These are phyloP conservation scores for Hedya salicella DNA, from an alignment of 2,888 invertebrate species.

Conservation along the genomic window DNA sequence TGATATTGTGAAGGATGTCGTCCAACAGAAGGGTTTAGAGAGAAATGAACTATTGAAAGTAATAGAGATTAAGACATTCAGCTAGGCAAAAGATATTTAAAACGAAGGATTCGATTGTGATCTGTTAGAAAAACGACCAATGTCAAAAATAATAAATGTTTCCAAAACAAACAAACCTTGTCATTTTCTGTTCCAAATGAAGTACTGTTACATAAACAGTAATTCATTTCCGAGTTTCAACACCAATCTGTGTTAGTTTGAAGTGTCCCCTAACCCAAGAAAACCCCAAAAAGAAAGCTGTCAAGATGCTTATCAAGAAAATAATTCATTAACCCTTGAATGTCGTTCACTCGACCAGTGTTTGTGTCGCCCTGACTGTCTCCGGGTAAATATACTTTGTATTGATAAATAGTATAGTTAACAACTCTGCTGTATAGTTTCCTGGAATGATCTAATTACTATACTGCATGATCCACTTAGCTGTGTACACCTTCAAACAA, in stretches of 20 bases:
- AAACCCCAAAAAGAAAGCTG: constrained; percentile 73
- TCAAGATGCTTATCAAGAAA: constrained; percentile 83
- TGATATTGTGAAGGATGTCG: constrained; percentile 59
- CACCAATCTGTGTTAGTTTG: constrained; percentile 29
- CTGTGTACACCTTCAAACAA: constrained; percentile 67
- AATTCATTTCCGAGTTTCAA: constrained; percentile 28
- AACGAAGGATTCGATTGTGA: constrained; percentile 70
- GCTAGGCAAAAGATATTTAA: constrained; percentile 57
- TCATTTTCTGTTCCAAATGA: constrained; percentile 63
- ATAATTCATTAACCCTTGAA: constrained; percentile 66
- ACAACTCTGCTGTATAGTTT: constrained; percentile 76
- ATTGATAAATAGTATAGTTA: constrained; percentile 74
- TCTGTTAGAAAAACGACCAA: constrained; percentile 77
- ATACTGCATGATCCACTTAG: constrained; percentile 76
- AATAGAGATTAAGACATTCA: constrained; percentile 55
- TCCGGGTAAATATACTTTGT: constrained; percentile 83
- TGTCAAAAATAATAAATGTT: constrained; percentile 82
- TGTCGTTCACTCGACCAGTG: constrained; percentile 74
- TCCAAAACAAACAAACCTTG: constrained; percentile 67
- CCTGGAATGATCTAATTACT: constrained; percentile 81
- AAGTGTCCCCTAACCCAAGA: constrained; percentile 27
- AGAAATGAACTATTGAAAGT: constrained; percentile 48
- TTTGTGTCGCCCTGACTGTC: constrained; percentile 82
- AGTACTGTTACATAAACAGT: constrained; percentile 44
- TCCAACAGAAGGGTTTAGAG: constrained; percentile 60